Evolutionary conservation across 92 coral and sea anemone genomes (phyloP), one percentile per base, ranked within the genome.

Genomic region (Parazoanthus darwini): DNA sequence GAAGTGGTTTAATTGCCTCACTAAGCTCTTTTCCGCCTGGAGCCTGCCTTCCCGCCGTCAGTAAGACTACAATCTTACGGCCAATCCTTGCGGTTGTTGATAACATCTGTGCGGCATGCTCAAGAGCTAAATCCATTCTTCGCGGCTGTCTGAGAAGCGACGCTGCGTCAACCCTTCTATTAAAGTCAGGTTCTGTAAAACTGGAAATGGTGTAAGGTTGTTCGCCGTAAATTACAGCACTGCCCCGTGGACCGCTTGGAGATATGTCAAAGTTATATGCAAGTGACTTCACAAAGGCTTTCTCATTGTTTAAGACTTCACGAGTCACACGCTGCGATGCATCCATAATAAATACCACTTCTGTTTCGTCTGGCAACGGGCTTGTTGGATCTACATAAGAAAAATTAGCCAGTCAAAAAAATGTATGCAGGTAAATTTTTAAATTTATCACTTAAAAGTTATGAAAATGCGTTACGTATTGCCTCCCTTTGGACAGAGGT

Each of bases 321-420:
- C 80, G 83, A 18, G 93, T 86, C 29, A 95, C 94, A 0, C 78
- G 91, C 42, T 77, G 89, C 68, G 98, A 95, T 10, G 96, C 94
- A 80, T 95, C 98, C 77, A 91, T 86, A 67, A 93, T 82, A 76
- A 96, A 96, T 14, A 95, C 80, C 39, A 96, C 86, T 51, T 96
- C 96, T 35, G 96, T 86, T 43, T 82, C 82, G 29, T 16, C 67
- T 67, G 80, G 82, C 35, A 89, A 80, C 15, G 73, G 88, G 26
- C 86, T 81, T 76, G 90, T 89, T 38, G 89, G 89, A 74, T 87
- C 89, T 75, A 71, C 29, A 71, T 39, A 42, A 15, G 29, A 72
- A 80, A 72, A 23, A 26, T 25, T 11, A 5, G 22, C 46, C 48
- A 70, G 70, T 15, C 42, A 39, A 33, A 51, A 2, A 54, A 22